These are phyloP conservation scores for Camptogramma bilineatum DNA, from an alignment of 2,888 invertebrate species.

Conservation along the genomic window DNA sequence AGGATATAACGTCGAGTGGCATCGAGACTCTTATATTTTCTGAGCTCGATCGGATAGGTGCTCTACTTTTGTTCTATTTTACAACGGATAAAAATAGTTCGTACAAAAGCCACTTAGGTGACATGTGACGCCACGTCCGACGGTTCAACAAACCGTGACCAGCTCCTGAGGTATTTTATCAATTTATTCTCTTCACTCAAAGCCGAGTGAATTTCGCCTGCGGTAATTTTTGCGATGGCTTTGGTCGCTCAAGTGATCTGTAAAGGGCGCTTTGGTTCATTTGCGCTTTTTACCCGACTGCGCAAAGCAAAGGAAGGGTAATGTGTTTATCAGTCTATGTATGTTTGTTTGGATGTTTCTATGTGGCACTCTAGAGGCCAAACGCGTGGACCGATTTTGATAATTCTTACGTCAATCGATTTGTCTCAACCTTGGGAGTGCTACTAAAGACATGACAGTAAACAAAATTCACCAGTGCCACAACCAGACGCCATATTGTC, in stretches of 20 bases:
- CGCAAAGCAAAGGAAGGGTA: no score
- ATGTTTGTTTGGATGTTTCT: no score
- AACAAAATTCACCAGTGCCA: no score
- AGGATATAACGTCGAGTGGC: slow-evolving; percentile 19
- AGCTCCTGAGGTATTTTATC: slow-evolving; percentile 31
- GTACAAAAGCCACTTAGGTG: slow-evolving; percentile 38
- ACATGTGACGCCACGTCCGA: slow-evolving; percentile 37
- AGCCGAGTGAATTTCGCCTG: slow-evolving; percentile 31
- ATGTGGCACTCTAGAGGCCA: no score
- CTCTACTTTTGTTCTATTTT: slow-evolving; percentile 31
- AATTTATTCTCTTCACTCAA: slow-evolving; percentile 1
- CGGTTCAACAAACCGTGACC: slow-evolving; percentile 35
- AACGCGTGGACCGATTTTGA: no score
- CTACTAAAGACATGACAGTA: no score
- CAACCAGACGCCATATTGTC: no score
- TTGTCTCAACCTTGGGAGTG: no score
- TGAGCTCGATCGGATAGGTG: slow-evolving; percentile 26
- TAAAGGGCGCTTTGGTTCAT: background rate
- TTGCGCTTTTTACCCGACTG: background rate
- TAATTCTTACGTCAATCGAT: no score
- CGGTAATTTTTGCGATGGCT: slow-evolving; percentile 14
- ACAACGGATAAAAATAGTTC: slow-evolving; percentile 34
- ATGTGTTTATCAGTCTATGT: no score
- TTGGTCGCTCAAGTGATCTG: slow-evolving; percentile 7
- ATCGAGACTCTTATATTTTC: slow-evolving; percentile 21